Conservation (phyloP, 2,888 invertebrate genomes). For the Dasypogon diadema region DNA sequence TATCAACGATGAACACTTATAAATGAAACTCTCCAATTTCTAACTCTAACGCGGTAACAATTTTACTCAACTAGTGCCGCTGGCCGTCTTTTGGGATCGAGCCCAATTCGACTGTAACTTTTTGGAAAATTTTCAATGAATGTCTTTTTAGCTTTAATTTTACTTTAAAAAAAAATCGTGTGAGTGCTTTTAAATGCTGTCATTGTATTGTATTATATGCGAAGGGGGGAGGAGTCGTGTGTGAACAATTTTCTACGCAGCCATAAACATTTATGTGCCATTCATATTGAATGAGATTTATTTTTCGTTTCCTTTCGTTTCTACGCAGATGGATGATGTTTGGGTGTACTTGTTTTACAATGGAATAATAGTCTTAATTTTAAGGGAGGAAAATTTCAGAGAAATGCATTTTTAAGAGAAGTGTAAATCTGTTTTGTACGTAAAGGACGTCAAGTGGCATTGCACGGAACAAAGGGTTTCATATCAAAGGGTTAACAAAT, state of each 20-base stretch:
- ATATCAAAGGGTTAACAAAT: constrained; percentile 6
- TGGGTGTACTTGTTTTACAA: not conserved
- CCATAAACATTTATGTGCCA: constrained; percentile 49
- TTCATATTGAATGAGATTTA: constrained; percentile 56
- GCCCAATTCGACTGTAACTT: not conserved
- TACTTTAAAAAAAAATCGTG: not conserved
- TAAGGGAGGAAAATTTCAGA: not conserved
- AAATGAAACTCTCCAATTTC: not conserved
- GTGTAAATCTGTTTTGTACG: not conserved
- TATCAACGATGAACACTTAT: not conserved
- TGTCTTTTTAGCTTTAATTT: not conserved
- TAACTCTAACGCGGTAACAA: not conserved
- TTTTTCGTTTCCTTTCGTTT: constrained; percentile 20
- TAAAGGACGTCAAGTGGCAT: not conserved
- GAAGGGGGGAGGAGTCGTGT: not conserved
- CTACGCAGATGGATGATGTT: no score
- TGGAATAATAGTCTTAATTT: not conserved
- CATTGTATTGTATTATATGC: not conserved
- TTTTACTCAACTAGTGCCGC: constrained; percentile 20
- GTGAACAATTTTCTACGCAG: constrained; percentile 39
- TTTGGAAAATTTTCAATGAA: not conserved
- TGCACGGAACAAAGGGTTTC: constrained; percentile 25
- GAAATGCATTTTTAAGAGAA: not conserved
- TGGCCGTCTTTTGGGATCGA: constrained; percentile 1
- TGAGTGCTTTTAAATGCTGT: not conserved